Evolutionary conservation across 2,888 invertebrate genomes (phyloP).

Genomic region (Heliconius charithonia): DNA sequence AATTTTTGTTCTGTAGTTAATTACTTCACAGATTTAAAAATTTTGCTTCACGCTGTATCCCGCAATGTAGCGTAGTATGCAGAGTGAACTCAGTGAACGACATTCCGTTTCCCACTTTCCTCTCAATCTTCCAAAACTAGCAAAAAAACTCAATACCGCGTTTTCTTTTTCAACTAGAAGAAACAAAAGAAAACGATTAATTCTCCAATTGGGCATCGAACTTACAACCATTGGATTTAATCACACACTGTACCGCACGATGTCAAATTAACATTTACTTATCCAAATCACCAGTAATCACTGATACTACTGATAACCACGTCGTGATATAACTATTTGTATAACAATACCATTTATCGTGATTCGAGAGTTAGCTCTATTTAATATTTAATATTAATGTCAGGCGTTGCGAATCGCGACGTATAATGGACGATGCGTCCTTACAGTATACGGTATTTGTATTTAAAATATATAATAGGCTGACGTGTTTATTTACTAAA

Average conservation of each 20-base stretch:
- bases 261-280: not conserved
- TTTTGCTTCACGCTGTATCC: too few species aligned
- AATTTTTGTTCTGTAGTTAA: not conserved
- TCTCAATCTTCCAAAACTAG: too few species aligned
- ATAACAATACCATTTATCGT: constrained; percentile 44
- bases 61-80: too few species aligned
- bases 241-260: not conserved
- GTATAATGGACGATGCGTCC: constrained; percentile 9
- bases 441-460: not conserved
- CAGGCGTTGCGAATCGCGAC: constrained; percentile 43
- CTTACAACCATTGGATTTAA: not conserved
- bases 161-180: too few species aligned
- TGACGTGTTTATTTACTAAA: not conserved
- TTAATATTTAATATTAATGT: constrained; percentile 46
- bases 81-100: too few species aligned
- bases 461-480: not conserved
- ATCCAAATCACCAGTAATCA: not conserved
- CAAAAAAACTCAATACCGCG: too few species aligned
- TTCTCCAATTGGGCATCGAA: not conserved
- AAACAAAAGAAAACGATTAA: too few species aligned
- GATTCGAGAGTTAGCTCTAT: constrained; percentile 46
- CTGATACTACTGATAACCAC: too few species aligned
- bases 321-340: constrained; percentile 44
- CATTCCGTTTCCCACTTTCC: too few species aligned
- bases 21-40: too few species aligned